phyloP scores from a whole-genome alignment of 2,113 vertebrate genomes.

The Salvelinus fontinalis region DNA sequence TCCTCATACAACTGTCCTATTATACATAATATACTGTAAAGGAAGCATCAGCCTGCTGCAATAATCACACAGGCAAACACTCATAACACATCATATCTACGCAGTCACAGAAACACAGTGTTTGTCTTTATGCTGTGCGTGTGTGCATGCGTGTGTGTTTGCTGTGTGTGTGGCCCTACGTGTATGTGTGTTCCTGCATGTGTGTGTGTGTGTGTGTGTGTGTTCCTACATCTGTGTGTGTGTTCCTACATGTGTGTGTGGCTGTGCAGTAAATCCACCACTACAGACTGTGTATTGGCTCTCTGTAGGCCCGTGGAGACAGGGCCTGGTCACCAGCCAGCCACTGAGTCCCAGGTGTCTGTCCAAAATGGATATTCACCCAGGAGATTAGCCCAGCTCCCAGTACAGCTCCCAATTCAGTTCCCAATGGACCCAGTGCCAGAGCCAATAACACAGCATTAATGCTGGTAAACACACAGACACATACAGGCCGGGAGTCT shows the following conservation, averaged over 20 bases:
- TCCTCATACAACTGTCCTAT: constrained; percentile 2
- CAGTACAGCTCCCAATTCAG: background rate
- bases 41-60: background rate
- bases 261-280: too few species aligned
- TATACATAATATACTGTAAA: background rate
- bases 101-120: background rate
- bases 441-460: constrained; percentile 63
- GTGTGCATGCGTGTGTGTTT: background rate
- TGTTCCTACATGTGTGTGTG: background rate
- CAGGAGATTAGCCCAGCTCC: constrained; percentile 68
- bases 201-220: constrained; percentile 1
- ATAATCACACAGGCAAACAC: background rate
- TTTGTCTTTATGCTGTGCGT: background rate
- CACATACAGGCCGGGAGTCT: constrained; percentile 4
- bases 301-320: background rate
- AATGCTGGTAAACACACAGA: constrained; percentile 53
- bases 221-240: background rate
- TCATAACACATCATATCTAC: background rate
- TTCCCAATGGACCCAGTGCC: constrained; percentile 41
- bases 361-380: constrained; percentile 84
- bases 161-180: background rate
- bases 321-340: constrained; percentile 20
- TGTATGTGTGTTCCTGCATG: background rate
- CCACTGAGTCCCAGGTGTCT: constrained; percentile 81
- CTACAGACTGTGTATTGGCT: too few species aligned